Evolutionary conservation across 2,888 invertebrate genomes (phyloP), one percentile per base, ranked within the genome.

Genomic region (Drymonia ruficornis): DNA sequence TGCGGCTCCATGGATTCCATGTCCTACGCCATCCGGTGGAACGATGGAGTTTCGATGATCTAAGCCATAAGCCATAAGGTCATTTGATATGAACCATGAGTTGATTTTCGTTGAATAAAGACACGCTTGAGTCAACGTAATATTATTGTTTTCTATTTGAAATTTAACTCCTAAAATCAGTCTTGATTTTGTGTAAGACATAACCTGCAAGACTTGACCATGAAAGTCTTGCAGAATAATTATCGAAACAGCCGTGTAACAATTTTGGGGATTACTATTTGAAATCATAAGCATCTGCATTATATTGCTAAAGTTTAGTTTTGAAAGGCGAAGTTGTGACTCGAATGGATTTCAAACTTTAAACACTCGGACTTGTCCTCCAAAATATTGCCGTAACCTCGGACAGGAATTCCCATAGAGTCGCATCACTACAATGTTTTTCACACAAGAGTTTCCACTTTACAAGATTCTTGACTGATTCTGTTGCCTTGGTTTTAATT

Each of bases 401-500:
- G 19, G 4, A 46, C 16, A 29, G 2, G 28, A 16, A 46, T 15
- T 29, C 15, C 29, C 13, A 46, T 29, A 29, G 29, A 46, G 29
- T 46, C 8, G 46, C 46, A 46, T 29, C 46, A 29, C 46, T 46
- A 3, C 3, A 15, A 46, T 11, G 29, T 28, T 29, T 28, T 15
- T 44, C n/a, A 11, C 16, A 29, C n/a, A 36, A 36, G 36, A 12
- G 34, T 23, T 28, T n/a, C 45, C 47, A 49, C 31, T 62, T 61
- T 67, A 65, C 67, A 72, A 61, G 52, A 69, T 56, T 71, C 67
- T 71, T 70, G 75, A 76, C 76, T 78, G 75, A 78, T 72, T 69
- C 66, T 73, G 59, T 74, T 64, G 70, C 68, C 63, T 73, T 72
- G 65, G 69, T 57, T 70, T 67, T 74, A 67, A 68, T 70, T 57